Evolutionary conservation across 2,888 invertebrate species (phyloP).

Genomic region (Chrysolina americana): DNA sequence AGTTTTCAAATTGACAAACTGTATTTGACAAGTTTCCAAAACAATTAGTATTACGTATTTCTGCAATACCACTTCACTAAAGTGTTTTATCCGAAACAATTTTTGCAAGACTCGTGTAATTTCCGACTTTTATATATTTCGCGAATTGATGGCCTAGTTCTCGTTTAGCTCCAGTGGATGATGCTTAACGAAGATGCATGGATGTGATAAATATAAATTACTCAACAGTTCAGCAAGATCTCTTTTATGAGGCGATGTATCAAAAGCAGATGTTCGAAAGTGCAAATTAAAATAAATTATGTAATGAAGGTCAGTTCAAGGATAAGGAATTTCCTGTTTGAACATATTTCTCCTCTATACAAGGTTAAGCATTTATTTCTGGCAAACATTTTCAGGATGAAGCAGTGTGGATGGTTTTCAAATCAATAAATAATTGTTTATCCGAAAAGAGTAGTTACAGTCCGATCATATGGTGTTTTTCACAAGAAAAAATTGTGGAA

Average conservation of each 20-base stretch:
- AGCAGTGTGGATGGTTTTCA: no score
- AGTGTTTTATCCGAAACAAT: no score
- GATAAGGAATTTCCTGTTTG: constrained; percentile 22
- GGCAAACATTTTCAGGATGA: neutral
- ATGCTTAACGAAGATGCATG: constrained; percentile 5
- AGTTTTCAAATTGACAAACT: no score
- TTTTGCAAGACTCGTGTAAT: neutral
- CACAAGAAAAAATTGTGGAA: no score
- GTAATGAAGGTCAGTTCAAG: constrained; percentile 26
- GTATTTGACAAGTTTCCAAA: no score
- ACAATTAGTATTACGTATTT: no score
- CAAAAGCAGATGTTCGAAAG: constrained; percentile 26
- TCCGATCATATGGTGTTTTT: no score
- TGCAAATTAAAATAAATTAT: constrained; percentile 21
- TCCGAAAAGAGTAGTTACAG: no score
- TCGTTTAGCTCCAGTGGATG: neutral
- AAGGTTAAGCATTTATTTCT: neutral
- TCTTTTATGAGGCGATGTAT: constrained; percentile 23
- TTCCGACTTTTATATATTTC: neutral
- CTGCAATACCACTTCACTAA: no score
- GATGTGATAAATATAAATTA: constrained; percentile 17
- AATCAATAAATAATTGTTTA: no score
- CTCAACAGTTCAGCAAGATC: constrained; percentile 13
- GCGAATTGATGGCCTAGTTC: neutral
- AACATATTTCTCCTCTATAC: neutral